phyloP scores from a whole-genome alignment of 2,888 invertebrate species.

The Cantharis rustica region DNA sequence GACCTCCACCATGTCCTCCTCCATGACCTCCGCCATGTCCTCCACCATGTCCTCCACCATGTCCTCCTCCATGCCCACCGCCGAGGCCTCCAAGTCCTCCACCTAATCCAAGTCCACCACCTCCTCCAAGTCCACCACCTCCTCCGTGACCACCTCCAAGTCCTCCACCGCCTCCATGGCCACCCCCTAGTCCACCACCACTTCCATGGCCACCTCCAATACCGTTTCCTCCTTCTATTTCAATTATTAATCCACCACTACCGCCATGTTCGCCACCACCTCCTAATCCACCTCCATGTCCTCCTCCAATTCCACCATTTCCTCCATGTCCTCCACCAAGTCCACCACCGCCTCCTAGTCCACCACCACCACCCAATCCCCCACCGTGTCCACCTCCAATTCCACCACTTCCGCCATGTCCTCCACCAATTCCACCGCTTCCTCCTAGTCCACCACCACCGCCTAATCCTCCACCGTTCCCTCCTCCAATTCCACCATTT shows the following conservation, averaged over 20 bases:
- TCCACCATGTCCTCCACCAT: not conserved
- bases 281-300: not conserved
- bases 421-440: not conserved
- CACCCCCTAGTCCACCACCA: not conserved
- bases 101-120: not conserved
- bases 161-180: not conserved
- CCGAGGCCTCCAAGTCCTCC: not conserved
- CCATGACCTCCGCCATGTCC: not conserved
- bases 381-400: not conserved
- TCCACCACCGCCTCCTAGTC: not conserved
- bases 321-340: not conserved
- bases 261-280: too few relatives aligned
- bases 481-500: not conserved
- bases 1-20: not conserved
- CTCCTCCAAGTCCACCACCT: not conserved
- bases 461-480: not conserved
- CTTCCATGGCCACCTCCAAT: not conserved
- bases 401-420: conserved; percentile 5
- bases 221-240: not conserved
- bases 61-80: not conserved
- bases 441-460: conserved; percentile 5
- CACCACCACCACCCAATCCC: not conserved
- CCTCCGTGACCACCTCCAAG: not conserved
- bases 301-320: not conserved
- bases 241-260: not conserved